phyloP scores from a whole-genome alignment of 2,113 vertebrate species.

The Seriola rivoliana region DNA sequence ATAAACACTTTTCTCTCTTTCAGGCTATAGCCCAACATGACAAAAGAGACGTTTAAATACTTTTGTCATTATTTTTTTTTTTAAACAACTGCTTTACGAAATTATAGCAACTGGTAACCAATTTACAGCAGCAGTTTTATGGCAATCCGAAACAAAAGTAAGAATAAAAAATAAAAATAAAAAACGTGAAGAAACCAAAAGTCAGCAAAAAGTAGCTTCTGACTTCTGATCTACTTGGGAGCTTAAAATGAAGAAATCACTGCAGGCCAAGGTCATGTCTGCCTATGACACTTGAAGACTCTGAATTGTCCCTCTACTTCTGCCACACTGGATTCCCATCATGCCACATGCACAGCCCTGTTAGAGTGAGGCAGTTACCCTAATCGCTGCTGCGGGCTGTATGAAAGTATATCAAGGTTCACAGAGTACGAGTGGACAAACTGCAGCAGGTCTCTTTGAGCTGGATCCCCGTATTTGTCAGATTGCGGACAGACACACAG shows the following conservation, averaged over 20 bases:
- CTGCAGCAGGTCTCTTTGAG: conserved; percentile 29
- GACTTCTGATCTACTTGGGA: background rate
- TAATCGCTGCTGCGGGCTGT: conserved; percentile 45
- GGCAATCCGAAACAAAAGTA: background rate
- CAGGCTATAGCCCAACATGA: too few relatives aligned
- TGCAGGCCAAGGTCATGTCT: conserved; percentile 36
- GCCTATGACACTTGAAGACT: conserved; percentile 26
- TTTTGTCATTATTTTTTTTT: background rate
- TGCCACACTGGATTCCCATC: conserved; percentile 57
- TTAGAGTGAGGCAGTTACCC: conserved; percentile 27
- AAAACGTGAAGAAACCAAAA: background rate
- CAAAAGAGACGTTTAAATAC: too few relatives aligned
- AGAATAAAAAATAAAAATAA: too few relatives aligned
- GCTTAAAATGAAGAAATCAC: conserved; percentile 32
- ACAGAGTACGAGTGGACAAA: conserved; percentile 7
- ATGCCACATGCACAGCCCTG: conserved; percentile 24
- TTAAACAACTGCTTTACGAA: too few relatives aligned
- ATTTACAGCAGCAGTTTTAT: background rate
- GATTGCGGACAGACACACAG: conserved; percentile 9
- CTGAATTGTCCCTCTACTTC: conserved; percentile 26
- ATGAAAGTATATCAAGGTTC: conserved; percentile 40
- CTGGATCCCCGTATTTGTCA: conserved; percentile 13
- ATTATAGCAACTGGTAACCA: background rate
- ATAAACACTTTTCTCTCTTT: too few relatives aligned
- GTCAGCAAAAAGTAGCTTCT: background rate